Percentiles rank a stretch among this genome's conserved stretches.
phyloP scores from a whole-genome alignment of 2,797 vertebrate genomes.

The Tapirus indicus region DNA sequence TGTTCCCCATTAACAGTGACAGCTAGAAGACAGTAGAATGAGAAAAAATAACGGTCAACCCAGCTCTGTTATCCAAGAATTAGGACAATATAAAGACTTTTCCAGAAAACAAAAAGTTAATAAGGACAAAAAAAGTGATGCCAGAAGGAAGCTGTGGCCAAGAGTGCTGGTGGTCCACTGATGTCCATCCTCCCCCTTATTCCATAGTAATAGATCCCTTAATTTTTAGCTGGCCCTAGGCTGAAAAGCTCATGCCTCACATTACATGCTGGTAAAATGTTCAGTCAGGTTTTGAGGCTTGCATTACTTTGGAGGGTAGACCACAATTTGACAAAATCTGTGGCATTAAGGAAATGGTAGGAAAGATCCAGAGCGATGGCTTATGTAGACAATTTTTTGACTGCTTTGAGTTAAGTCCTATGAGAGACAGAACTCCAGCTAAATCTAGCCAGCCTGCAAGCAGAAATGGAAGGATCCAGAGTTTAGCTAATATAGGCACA shows the following conservation, averaged over 20 bases:
- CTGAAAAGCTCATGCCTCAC: not conserved
- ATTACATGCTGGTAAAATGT: not conserved
- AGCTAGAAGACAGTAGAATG: not conserved
- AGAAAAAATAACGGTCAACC: not conserved
- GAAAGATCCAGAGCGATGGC: not conserved
- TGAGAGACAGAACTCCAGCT: not conserved
- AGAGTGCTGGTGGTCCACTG: not conserved
- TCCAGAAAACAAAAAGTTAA: not conserved
- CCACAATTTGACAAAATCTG: not conserved
- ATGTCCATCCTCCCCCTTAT: not conserved
- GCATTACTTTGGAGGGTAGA: not conserved
- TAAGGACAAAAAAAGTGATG: not conserved
- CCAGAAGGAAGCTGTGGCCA: not conserved
- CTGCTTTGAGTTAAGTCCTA: not conserved
- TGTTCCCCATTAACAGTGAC: not conserved
- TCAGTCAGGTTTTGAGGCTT: not conserved
- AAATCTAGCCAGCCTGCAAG: not conserved
- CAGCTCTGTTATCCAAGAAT: not conserved
- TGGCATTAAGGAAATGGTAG: not conserved
- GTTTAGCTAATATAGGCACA: not conserved
- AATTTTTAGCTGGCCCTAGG: not conserved
- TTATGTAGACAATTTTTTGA: not conserved
- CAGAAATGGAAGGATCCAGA: not conserved
- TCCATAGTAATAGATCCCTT: not conserved
- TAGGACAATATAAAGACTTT: not conserved